These are phyloP conservation scores for Bilobella aurantiaca DNA, from an alignment of 1,140 invertebrate genomes.

Conservation along the genomic window DNA sequence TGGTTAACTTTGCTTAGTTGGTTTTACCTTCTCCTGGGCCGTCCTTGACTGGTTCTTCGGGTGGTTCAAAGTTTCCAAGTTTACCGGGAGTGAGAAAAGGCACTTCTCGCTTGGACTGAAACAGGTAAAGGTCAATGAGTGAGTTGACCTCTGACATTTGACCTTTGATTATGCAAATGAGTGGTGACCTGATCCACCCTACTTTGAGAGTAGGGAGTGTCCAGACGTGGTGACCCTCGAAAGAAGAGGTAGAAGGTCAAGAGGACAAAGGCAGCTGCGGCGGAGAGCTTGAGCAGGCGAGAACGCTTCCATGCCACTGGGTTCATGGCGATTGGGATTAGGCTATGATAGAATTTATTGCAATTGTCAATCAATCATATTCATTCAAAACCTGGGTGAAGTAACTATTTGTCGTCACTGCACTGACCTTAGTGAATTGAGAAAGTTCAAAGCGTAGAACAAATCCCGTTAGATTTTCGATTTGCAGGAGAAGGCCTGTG, in stretches of 20 bases:
- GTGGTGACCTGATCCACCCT: too few species aligned
- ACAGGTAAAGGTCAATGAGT: not conserved
- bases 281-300: slow-evolving; percentile 24
- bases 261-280: slow-evolving; percentile 19
- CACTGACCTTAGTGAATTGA: too few species aligned
- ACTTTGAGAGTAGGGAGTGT: too few species aligned
- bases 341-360: not conserved
- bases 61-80: slow-evolving; percentile 47
- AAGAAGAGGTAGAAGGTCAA: slow-evolving; percentile 27
- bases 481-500: too few species aligned
- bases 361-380: not conserved
- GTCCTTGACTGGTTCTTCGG: slow-evolving; percentile 41
- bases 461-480: too few species aligned
- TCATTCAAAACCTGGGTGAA: too few species aligned
- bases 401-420: too few species aligned
- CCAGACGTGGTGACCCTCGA: not conserved
- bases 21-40: slow-evolving; percentile 85
- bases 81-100: slow-evolving; percentile 40
- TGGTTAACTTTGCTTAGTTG: too few species aligned
- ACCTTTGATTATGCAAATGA: too few species aligned
- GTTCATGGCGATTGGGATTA: slow-evolving; percentile 20
- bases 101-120: slow-evolving; percentile 9
- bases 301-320: slow-evolving; percentile 30
- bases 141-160: too few species aligned
- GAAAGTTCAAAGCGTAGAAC: too few species aligned